Evolutionary conservation across 2,797 vertebrate genomes (phyloP).

Genomic region (Pitangus sulphuratus): DNA sequence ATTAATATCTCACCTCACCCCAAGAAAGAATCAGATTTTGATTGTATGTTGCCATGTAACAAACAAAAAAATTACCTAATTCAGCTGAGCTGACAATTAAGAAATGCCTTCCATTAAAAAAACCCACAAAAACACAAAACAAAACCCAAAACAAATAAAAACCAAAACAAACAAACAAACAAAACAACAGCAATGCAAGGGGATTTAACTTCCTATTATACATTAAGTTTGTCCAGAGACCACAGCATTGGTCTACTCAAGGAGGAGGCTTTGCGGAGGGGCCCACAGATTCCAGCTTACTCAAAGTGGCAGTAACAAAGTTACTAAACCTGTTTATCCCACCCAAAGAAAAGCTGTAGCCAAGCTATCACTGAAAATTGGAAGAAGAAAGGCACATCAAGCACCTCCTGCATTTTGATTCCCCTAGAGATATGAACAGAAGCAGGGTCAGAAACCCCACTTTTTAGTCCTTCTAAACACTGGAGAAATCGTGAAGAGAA

Average conservation of each 20-base stretch:
- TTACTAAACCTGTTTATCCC: not conserved
- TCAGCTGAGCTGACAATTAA: not conserved
- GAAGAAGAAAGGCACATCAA: not conserved
- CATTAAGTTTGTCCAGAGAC: not conserved
- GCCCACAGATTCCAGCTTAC: not conserved
- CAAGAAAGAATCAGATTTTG: not conserved
- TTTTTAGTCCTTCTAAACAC: not conserved
- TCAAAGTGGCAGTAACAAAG: not conserved
- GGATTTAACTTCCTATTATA: not conserved
- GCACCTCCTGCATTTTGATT: not conserved
- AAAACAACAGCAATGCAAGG: not conserved
- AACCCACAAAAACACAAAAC: not conserved
- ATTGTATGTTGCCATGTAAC: not conserved
- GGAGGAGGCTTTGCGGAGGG: accelerated
- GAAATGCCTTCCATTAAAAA: not conserved
- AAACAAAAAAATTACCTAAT: not conserved
- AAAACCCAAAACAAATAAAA: no score
- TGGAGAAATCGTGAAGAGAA: not conserved
- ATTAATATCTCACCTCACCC: not conserved
- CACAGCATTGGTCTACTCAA: not conserved
- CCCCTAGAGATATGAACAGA: not conserved
- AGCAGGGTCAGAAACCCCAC: not conserved
- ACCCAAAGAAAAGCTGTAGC: not conserved
- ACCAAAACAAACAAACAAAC: not conserved
- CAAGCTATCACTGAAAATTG: not conserved